These are phyloP conservation scores for Brachystomella parvula DNA, from an alignment of 1,140 invertebrate genomes.

Conservation along the genomic window DNA sequence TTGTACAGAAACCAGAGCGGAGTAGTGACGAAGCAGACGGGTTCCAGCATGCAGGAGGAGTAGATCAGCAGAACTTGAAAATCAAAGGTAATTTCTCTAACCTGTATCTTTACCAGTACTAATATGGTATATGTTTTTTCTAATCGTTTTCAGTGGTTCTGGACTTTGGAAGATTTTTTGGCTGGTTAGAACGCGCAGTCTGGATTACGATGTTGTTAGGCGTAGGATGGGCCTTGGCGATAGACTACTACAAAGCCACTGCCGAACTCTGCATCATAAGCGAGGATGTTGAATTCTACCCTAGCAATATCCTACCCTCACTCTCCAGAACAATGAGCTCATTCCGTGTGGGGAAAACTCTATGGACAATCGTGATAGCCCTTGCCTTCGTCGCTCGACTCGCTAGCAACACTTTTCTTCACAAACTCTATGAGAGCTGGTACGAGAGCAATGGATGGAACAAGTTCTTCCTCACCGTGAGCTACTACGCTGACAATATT, in stretches of 20 bases:
- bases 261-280: background rate
- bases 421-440: constrained; percentile 11
- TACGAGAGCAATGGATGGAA: constrained; percentile 2
- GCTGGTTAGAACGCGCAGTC: constrained; percentile 10
- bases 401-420: constrained; percentile 14
- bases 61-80: background rate
- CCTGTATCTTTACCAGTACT: too few relatives aligned
- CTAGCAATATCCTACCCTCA: constrained; percentile 16
- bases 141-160: constrained; percentile 11
- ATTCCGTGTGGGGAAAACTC: constrained; percentile 3
- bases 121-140: too few relatives aligned
- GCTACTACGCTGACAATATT: constrained; percentile 3
- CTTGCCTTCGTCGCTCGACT: constrained; percentile 13
- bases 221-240: constrained; percentile 6
- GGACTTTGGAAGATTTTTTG: constrained; percentile 11
- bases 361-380: constrained; percentile 19
- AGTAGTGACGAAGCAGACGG: background rate
- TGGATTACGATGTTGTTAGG: constrained; percentile 13
- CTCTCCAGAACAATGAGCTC: constrained; percentile 17
- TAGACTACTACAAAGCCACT: constrained; percentile 10
- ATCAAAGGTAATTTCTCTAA: constrained; percentile 4
- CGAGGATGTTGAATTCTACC: background rate
- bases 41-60: background rate
- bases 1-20: too few relatives aligned
- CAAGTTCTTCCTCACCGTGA: constrained; percentile 3